These are phyloP conservation scores for Poecilobothrus nobilitatus DNA, from an alignment of 2,888 invertebrate genomes.

Conservation along the genomic window DNA sequence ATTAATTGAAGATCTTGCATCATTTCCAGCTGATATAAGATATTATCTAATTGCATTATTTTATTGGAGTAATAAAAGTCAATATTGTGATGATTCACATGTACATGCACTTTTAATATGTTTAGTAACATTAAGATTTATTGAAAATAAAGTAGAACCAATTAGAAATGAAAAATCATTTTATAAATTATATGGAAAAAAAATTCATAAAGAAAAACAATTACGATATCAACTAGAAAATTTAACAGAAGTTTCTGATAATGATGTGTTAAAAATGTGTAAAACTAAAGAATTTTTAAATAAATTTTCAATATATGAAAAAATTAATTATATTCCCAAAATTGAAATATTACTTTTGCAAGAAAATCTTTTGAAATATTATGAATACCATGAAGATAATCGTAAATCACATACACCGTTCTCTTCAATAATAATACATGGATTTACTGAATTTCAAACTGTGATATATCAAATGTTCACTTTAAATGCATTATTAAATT, in stretches of 20 bases:
- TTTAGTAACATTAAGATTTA: constrained; percentile 33
- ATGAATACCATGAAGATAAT: constrained; percentile 39
- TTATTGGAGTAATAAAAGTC: constrained; percentile 38
- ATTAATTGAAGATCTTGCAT: constrained; percentile 21
- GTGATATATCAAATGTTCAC: constrained; percentile 37
- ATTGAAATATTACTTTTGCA: constrained; percentile 38
- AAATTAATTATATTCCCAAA: constrained; percentile 33
- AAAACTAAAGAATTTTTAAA: constrained; percentile 19
- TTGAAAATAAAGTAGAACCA: constrained; percentile 38
- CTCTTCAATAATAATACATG: constrained; percentile 36
- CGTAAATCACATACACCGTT: constrained; percentile 39
- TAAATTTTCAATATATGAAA: constrained; percentile 28
- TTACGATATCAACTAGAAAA: constrained; percentile 29
- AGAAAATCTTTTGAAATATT: constrained; percentile 35
- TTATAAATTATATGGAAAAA: constrained; percentile 35
- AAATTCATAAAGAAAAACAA: constrained; percentile 31
- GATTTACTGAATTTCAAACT: constrained; percentile 41
- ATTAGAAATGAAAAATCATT: constrained; percentile 35
- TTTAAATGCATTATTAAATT: constrained; percentile 56
- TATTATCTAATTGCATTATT: constrained; percentile 37
- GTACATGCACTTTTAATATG: constrained; percentile 36
- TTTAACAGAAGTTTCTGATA: constrained; percentile 24
- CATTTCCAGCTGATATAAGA: constrained; percentile 32
- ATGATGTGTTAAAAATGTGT: constrained; percentile 27
- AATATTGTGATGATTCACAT: constrained; percentile 34